Evolutionary conservation across 2,113 vertebrate species (phyloP).

Genomic region (Oryzias celebensis): DNA sequence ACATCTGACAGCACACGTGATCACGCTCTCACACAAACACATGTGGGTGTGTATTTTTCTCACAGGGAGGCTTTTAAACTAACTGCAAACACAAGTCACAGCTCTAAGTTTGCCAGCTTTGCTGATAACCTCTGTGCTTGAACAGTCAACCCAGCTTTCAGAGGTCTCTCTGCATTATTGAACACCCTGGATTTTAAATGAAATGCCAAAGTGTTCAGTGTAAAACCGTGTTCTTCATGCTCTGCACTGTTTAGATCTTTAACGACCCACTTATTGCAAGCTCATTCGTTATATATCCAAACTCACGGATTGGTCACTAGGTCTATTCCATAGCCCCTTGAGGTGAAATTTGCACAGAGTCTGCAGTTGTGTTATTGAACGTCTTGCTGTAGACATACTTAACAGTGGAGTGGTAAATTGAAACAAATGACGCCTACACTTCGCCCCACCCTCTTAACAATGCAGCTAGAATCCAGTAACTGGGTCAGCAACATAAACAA

Average conservation of each 20-base stretch:
- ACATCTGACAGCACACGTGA: slow-evolving; percentile 2
- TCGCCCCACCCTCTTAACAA: slow-evolving; percentile 39
- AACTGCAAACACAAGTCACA: slow-evolving; percentile 28
- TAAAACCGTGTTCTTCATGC: slow-evolving; percentile 26
- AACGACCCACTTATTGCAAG: slow-evolving; percentile 60
- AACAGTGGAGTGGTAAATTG: slow-evolving; percentile 31
- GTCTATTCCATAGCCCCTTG: slow-evolving; percentile 33
- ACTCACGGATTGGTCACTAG: background rate
- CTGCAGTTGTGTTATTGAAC: background rate
- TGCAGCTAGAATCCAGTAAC: slow-evolving; percentile 48
- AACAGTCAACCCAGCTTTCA: slow-evolving; percentile 62
- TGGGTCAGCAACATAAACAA: slow-evolving; percentile 73
- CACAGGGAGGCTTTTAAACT: slow-evolving; percentile 10
- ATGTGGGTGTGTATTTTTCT: background rate
- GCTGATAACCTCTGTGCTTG: slow-evolving; percentile 50
- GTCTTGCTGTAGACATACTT: slow-evolving; percentile 12
- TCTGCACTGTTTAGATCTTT: slow-evolving; percentile 34
- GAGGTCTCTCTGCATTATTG: slow-evolving; percentile 68
- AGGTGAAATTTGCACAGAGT: slow-evolving; percentile 13
- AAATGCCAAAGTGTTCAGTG: slow-evolving; percentile 52
- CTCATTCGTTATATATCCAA: slow-evolving; percentile 31
- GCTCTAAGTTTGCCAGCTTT: slow-evolving; percentile 40
- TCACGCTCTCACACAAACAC: slow-evolving; percentile 3
- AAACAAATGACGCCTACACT: slow-evolving; percentile 35
- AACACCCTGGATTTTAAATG: slow-evolving; percentile 65